A percentile compares a stretch with the other conserved stretches of the same genome.
These are phyloP conservation scores for Cetonia aurata DNA, from an alignment of 2,888 invertebrate species.

Conservation along the genomic window DNA sequence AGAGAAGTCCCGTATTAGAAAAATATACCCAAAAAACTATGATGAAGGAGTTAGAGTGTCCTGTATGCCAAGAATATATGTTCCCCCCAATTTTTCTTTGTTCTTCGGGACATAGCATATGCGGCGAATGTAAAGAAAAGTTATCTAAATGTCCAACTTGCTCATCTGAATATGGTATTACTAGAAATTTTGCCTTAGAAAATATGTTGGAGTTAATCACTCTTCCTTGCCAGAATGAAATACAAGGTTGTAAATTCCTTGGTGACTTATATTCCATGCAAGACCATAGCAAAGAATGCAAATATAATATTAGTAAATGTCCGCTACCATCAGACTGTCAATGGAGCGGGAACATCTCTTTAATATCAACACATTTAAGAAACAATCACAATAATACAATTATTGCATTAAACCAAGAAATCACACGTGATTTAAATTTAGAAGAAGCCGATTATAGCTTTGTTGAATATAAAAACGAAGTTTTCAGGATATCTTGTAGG, in stretches of 20 bases:
- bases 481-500: conserved; percentile 6
- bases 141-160: conserved; percentile 47
- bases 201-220: conserved; percentile 41
- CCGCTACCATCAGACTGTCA: neutral
- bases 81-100: conserved; percentile 46
- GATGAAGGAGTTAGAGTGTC: conserved; percentile 45
- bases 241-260: conserved; percentile 38
- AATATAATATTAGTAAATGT: neutral
- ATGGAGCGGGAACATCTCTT: neutral
- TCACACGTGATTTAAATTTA: neutral
- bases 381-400: neutral
- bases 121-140: conserved; percentile 42
- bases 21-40: neutral
- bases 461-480: neutral
- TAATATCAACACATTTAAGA: conserved; percentile 1
- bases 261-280: neutral
- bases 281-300: neutral
- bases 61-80: conserved; percentile 49
- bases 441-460: neutral
- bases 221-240: conserved; percentile 41
- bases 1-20: neutral
- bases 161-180: conserved; percentile 38
- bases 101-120: conserved; percentile 45
- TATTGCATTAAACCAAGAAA: neutral
- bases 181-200: conserved; percentile 47